phyloP scores from a whole-genome alignment of 2,113 vertebrate species.

The Conger conger region DNA sequence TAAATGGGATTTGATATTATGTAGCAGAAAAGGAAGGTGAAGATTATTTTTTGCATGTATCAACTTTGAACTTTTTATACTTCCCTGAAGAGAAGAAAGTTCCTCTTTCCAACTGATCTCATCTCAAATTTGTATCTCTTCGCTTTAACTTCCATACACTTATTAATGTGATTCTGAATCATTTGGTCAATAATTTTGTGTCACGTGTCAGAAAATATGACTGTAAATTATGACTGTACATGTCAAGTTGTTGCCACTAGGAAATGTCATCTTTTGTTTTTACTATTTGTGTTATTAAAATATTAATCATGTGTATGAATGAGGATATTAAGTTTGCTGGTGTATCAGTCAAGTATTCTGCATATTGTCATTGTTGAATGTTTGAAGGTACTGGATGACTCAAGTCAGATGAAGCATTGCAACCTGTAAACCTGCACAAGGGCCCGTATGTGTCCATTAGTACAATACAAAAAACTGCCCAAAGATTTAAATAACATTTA shows the following conservation, averaged over 20 bases:
- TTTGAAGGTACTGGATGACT: neutral
- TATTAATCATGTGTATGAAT: neutral
- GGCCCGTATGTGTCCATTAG: neutral
- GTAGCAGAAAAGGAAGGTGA: neutral
- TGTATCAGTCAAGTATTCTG: neutral
- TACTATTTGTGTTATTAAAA: neutral
- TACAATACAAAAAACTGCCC: neutral
- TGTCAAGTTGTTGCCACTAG: constrained; percentile 6
- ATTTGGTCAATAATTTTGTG: neutral
- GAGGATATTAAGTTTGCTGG: neutral
- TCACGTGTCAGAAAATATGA: neutral
- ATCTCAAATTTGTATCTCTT: neutral
- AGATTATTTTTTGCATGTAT: neutral
- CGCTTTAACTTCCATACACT: neutral
- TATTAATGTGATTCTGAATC: neutral
- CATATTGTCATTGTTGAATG: neutral
- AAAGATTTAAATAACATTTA: neutral
- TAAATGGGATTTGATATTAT: neutral
- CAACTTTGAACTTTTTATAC: neutral
- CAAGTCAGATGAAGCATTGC: neutral
- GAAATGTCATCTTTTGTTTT: neutral
- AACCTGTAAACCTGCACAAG: neutral
- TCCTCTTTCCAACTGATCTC: neutral
- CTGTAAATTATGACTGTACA: neutral
- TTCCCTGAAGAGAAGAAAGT: neutral